Percentiles rank a stretch among this genome's conserved stretches.
Conservation (phyloP, 2,113 vertebrate species). For the Fulica atra region DNA sequence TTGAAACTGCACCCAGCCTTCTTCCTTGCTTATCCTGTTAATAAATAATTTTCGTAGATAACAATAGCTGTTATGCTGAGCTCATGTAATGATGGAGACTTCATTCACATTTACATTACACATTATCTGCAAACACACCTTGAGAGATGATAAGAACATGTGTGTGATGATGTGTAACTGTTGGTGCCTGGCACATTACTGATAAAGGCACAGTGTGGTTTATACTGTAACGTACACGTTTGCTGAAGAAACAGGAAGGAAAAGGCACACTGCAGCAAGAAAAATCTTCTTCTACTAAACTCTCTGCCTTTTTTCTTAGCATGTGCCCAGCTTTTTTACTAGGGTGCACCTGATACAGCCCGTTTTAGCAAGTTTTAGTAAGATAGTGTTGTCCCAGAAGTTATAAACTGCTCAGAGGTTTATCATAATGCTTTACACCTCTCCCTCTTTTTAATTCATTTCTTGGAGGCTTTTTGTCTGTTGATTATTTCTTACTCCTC, state of each 20-base stretch:
- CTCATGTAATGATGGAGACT: not conserved
- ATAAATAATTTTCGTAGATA: slow-evolving; percentile 50
- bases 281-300: not conserved
- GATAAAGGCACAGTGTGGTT: not conserved
- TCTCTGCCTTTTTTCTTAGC: not conserved
- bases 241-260: not conserved
- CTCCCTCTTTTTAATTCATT: not conserved
- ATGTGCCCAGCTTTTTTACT: not conserved
- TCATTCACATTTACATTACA: not conserved
- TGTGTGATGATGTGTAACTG: not conserved
- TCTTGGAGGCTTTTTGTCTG: not conserved
- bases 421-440: not conserved
- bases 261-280: not conserved
- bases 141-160: not conserved
- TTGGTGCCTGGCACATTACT: not conserved
- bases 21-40: slow-evolving; percentile 32
- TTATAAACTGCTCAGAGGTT: not conserved
- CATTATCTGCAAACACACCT: slow-evolving; percentile 25
- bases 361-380: not conserved
- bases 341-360: not conserved
- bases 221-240: not conserved
- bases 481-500: not conserved
- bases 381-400: not conserved
- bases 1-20: not conserved
- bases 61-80: not conserved